These are phyloP conservation scores for Mercenaria mercenaria DNA, from an alignment of 1,140 invertebrate genomes.

Conservation along the genomic window DNA sequence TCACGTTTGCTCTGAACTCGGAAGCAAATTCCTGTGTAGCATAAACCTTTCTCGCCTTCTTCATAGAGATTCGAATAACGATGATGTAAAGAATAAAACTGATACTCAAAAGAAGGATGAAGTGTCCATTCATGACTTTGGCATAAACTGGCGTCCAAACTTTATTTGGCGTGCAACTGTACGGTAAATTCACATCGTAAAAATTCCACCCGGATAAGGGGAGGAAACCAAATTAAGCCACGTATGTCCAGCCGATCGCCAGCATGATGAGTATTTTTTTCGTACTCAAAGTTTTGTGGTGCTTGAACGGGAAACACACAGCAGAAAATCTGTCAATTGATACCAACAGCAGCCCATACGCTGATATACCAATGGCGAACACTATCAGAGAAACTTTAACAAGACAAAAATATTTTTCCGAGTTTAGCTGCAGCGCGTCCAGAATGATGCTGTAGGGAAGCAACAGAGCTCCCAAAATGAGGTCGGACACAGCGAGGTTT, in stretches of 20 bases:
- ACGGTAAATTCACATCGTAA: not conserved
- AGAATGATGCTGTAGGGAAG: conserved; percentile 26
- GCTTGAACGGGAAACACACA: conserved; percentile 1
- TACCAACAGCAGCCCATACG: not conserved
- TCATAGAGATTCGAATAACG: not conserved
- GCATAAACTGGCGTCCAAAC: conserved; percentile 6
- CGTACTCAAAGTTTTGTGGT: not conserved
- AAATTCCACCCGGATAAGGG: conserved; percentile 32
- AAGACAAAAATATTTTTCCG: conserved; percentile 22
- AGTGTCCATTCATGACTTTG: not conserved
- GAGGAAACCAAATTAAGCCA: not conserved
- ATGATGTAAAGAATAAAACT: not conserved
- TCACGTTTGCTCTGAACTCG: not conserved
- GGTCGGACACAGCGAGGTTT: conserved; percentile 51
- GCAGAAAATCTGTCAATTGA: conserved; percentile 37
- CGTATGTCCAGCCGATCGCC: not conserved
- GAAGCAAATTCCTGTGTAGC: not conserved
- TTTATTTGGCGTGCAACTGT: not conserved
- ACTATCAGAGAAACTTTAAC: conserved; percentile 20
- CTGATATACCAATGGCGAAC: not conserved
- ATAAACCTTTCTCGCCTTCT: not conserved
- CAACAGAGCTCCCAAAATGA: not conserved
- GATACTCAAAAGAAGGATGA: not conserved
- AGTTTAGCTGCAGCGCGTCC: not conserved
- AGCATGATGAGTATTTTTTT: not conserved